Percentiles rank a stretch among this genome's conserved stretches.
Evolutionary conservation across 2,888 invertebrate genomes (phyloP).

Genomic region (Pyrochroa serraticornis): DNA sequence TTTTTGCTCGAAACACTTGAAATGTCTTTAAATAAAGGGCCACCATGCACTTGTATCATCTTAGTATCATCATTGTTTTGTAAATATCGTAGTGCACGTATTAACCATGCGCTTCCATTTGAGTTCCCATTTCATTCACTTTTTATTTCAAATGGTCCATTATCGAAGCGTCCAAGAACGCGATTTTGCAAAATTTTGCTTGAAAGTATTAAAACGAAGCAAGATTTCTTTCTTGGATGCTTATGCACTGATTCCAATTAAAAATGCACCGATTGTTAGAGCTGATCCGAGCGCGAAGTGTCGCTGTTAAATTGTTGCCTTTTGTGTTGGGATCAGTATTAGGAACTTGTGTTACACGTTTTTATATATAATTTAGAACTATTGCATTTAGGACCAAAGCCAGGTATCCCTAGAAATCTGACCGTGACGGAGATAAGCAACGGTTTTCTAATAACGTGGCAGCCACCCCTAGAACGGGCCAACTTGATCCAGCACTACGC

Average conservation of each 20-base stretch:
- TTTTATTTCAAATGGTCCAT: too few species aligned
- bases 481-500: conserved; percentile 51
- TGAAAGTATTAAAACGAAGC: background rate
- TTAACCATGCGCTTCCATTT: too few species aligned
- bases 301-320: background rate
- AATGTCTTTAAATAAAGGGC: too few species aligned
- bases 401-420: conserved; percentile 88
- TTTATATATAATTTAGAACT: conserved; percentile 30
- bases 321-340: conserved; percentile 17
- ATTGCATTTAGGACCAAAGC: conserved; percentile 77
- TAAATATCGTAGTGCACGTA: too few species aligned
- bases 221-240: background rate
- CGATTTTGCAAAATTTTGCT: too few species aligned
- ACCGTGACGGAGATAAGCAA: conserved; percentile 88
- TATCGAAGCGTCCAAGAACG: too few species aligned
- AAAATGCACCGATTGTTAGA: background rate
- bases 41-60: too few species aligned
- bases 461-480: conserved; percentile 80
- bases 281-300: background rate
- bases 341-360: conserved; percentile 7
- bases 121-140: too few species aligned
- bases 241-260: conserved; percentile 4
- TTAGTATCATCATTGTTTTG: too few species aligned
- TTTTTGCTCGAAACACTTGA: too few species aligned
- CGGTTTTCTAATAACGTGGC: conserved; percentile 91